Evolutionary conservation across 30 jellyfish, hydroid and myxozoan genomes (phyloP).

Genomic region (Clytia hemisphaerica): DNA sequence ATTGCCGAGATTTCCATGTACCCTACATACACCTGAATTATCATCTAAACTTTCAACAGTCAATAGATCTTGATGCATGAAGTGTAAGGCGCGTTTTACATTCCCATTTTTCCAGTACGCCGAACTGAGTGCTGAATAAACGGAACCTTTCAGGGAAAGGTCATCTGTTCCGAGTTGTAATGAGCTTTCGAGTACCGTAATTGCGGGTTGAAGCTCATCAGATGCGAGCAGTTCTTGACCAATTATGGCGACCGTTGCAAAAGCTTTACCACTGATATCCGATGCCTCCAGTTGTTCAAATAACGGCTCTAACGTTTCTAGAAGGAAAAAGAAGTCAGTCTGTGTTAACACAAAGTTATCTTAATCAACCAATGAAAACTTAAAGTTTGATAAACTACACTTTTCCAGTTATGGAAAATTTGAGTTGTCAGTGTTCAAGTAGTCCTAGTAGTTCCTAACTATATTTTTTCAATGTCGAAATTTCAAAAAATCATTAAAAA

Average conservation of each 20-base stretch:
- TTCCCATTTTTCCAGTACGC: constrained; percentile 89
- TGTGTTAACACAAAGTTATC: not conserved
- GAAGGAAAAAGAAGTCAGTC: not conserved
- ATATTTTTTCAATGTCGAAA: too few species aligned
- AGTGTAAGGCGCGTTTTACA: constrained; percentile 69
- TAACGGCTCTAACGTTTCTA: constrained; percentile 82
- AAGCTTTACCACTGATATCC: constrained; percentile 70
- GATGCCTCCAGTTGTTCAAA: constrained; percentile 57
- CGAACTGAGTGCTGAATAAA: constrained; percentile 76
- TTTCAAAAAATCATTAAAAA: too few species aligned
- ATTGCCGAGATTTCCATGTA: constrained; percentile 92
- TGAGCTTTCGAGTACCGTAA: constrained; percentile 81
- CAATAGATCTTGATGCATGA: constrained; percentile 83
- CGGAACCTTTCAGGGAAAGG: constrained; percentile 58
- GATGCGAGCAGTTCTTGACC: constrained; percentile 89
- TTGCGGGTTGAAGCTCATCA: constrained; percentile 71
- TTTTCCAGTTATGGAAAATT: too few species aligned
- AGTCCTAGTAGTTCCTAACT: too few species aligned
- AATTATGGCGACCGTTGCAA: constrained; percentile 73
- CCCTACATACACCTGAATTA: constrained; percentile 72
- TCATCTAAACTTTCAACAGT: constrained; percentile 63
- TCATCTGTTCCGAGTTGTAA: constrained; percentile 82
- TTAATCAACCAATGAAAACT: not conserved
- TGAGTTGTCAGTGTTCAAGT: too few species aligned
- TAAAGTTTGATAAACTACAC: not conserved